These are phyloP conservation scores for Gila orcuttii DNA, from an alignment of 2,113 vertebrate genomes.

Conservation along the genomic window DNA sequence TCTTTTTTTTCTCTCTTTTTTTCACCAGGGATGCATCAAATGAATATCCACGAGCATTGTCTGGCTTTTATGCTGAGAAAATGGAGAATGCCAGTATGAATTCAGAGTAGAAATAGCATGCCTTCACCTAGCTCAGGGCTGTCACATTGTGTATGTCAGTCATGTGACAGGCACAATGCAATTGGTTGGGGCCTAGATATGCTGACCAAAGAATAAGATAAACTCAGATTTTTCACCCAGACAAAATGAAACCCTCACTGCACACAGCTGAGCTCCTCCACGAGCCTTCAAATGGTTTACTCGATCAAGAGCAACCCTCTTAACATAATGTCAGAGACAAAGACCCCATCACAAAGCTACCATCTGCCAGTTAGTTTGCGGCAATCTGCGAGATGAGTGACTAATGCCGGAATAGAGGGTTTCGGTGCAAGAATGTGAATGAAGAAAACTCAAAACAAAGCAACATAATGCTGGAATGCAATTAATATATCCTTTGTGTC, in stretches of 20 bases:
- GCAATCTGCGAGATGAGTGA: slow-evolving; percentile 35
- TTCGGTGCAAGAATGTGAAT: slow-evolving; percentile 28
- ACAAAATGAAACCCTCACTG: slow-evolving; percentile 45
- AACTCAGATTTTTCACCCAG: slow-evolving; percentile 50
- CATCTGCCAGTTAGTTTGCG: slow-evolving; percentile 60
- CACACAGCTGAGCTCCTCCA: slow-evolving; percentile 37
- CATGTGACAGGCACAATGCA: slow-evolving; percentile 44
- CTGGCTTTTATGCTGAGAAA: slow-evolving; percentile 41
- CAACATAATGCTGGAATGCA: background rate
- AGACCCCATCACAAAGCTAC: slow-evolving; percentile 55
- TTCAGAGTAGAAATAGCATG: slow-evolving; percentile 32
- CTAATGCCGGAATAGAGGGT: slow-evolving; percentile 10
- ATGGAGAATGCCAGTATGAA: slow-evolving; percentile 40
- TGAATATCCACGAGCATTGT: slow-evolving; percentile 35
- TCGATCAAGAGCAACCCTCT: slow-evolving; percentile 51
- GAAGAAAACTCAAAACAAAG: slow-evolving; percentile 9
- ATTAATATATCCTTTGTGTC: background rate
- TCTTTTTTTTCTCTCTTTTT: slow-evolving; percentile 1
- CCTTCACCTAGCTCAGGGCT: slow-evolving; percentile 42
- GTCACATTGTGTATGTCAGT: slow-evolving; percentile 47
- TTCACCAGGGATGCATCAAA: slow-evolving; percentile 20
- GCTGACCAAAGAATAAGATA: slow-evolving; percentile 57
- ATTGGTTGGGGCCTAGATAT: slow-evolving; percentile 48
- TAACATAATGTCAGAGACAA: slow-evolving; percentile 64
- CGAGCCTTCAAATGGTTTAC: slow-evolving; percentile 45